Base-by-base conservation (phyloP, 30 jellyfish, hydroid and myxozoan genomes). In the Turritopsis rubra region DNA sequence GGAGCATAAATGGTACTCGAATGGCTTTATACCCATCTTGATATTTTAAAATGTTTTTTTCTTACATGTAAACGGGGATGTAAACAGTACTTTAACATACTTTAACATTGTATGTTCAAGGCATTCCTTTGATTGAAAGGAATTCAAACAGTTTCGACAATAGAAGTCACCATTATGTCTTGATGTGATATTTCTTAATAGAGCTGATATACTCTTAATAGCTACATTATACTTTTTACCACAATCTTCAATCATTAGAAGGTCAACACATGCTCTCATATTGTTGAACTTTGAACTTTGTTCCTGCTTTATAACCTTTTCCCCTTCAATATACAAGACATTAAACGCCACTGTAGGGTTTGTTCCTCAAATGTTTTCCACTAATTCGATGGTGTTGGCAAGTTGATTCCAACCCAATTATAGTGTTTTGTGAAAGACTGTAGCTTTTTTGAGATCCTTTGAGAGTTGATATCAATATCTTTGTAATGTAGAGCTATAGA, bases 291-390 rank as follows among this genome's bases (percentile, higher is more conserved):
- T 54, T 54, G 72, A 54, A n/a, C 18, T 54, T 16, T 54, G n/a
- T 54, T n/a, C 72, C n/a, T 54, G 72, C n/a, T n/a, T 18, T 16
- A 54, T 54, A 18, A 16, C n/a, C 72, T 54, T 54, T 54, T 54
- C 72, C 18, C n/a, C 72, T 18, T 54, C n/a, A n/a, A 54, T 54
- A 54, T 16, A 54, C 18, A 54, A n/a, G 19, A 54, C 72, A 54
- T 54, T 54, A 18, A 54, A n/a, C 18, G 72, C 72, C 18, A 54
- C 72, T 16, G 18, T n/a, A 54, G 72, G 72, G 72, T 54, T 54
- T 54, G 72, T n/a, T 54, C n/a, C 72, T 54, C 72, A 54, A 54
- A 54, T n/a, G 18, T 54, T n/a, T 54, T 54, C 72, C 72, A 54
- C n/a, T n/a, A n/a, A n/a, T n/a, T n/a, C n/a, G n/a, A n/a, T n/a